Evolutionary conservation across 2,888 invertebrate species (phyloP).

Genomic region (Biston betularia): DNA sequence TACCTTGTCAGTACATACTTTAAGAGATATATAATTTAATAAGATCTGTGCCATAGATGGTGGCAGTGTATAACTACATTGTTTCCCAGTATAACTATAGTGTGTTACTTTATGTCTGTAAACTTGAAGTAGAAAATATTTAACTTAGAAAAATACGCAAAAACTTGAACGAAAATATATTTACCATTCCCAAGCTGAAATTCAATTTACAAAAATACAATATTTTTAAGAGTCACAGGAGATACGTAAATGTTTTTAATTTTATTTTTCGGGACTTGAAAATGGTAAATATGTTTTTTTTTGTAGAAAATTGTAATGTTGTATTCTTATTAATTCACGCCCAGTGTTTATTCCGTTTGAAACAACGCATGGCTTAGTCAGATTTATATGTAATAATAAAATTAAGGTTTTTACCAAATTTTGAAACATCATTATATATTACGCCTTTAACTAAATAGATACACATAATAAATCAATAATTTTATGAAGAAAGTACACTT

Average conservation of each 20-base stretch:
- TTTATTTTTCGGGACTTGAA: slow-evolving; percentile 5
- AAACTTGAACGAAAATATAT: slow-evolving; percentile 50
- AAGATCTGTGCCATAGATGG: slow-evolving; percentile 85
- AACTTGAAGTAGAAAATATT: slow-evolving; percentile 73
- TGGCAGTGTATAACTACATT: slow-evolving; percentile 76
- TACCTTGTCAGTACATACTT: slow-evolving; percentile 63
- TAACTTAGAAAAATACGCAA: slow-evolving; percentile 57
- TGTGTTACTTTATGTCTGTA: slow-evolving; percentile 76
- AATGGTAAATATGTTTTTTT: slow-evolving; percentile 18
- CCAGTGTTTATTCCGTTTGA: slow-evolving; percentile 48
- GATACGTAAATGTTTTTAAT: slow-evolving; percentile 20
- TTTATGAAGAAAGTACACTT: not conserved
- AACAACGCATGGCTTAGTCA: slow-evolving; percentile 39
- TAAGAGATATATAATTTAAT: slow-evolving; percentile 51
- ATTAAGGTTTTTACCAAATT: slow-evolving; percentile 39
- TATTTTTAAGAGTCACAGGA: slow-evolving; percentile 14
- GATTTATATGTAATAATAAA: slow-evolving; percentile 14
- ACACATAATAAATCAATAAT: not conserved
- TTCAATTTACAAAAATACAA: not conserved
- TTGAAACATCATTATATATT: not conserved
- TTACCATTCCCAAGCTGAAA: slow-evolving; percentile 42
- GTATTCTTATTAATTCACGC: slow-evolving; percentile 17
- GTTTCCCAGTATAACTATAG: slow-evolving; percentile 71
- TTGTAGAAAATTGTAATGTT: slow-evolving; percentile 13
- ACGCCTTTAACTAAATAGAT: no score